Conservation (phyloP, 1,140 invertebrate species). For the Phocides pigmalion region DNA sequence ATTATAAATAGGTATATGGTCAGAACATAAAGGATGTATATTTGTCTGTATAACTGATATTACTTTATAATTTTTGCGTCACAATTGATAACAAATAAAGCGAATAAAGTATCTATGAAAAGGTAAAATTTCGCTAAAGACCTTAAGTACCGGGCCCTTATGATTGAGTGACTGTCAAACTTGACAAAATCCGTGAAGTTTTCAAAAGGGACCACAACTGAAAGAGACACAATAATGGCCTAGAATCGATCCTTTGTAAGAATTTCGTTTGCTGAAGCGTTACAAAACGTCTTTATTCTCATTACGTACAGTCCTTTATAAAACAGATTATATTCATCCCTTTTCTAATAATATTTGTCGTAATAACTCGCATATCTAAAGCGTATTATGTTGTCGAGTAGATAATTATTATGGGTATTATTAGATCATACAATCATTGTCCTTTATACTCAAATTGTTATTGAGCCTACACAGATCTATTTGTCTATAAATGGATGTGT, state of each 20-base stretch:
- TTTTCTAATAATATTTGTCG: constrained; percentile 10
- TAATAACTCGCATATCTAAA: constrained; percentile 5
- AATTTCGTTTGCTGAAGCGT: constrained; percentile 12
- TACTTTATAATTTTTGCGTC: neutral
- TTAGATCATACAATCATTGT: too few relatives aligned
- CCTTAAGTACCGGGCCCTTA: constrained; percentile 4
- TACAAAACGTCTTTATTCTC: constrained; percentile 24
- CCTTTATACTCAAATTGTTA: too few relatives aligned
- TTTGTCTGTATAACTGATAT: neutral
- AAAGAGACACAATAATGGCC: constrained; percentile 19
- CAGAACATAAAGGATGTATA: too few relatives aligned
- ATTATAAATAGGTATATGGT: too few relatives aligned
- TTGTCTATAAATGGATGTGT: too few relatives aligned
- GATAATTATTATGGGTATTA: too few relatives aligned
- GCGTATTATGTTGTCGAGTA: too few relatives aligned
- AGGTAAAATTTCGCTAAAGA: constrained; percentile 4
- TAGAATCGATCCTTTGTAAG: constrained; percentile 22
- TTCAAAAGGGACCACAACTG: constrained; percentile 21
- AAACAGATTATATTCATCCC: constrained; percentile 23
- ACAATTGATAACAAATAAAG: neutral
- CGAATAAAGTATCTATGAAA: neutral
- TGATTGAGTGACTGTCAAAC: constrained; percentile 25
- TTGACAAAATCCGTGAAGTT: constrained; percentile 26
- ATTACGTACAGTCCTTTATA: constrained; percentile 7
- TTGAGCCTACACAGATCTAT: too few relatives aligned